Conservation (phyloP, 2,113 vertebrate species). For the Circaetus cinerascens region DNA sequence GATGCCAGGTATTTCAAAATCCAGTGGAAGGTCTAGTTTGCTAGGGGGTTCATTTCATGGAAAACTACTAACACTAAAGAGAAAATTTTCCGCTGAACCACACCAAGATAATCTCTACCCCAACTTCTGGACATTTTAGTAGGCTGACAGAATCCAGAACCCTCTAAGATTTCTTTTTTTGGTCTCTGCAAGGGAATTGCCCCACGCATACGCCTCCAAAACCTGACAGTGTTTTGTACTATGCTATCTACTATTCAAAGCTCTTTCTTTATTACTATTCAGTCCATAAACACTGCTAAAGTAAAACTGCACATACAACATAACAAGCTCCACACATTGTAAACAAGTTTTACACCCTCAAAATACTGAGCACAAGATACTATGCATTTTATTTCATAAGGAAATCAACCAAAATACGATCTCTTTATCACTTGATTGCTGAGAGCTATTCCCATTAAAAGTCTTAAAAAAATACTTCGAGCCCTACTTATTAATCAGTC, state of each 20-base stretch:
- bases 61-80: neutral
- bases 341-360: neutral
- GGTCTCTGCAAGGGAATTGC: neutral
- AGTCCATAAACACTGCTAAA: neutral
- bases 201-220: neutral
- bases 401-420: neutral
- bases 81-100: neutral
- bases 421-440: neutral
- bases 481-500: neutral
- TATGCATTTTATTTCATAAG: neutral
- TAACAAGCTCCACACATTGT: neutral
- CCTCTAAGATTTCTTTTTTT: neutral
- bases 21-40: neutral
- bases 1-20: neutral
- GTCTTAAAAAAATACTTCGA: neutral
- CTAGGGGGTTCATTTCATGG: neutral
- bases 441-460: neutral
- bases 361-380: neutral
- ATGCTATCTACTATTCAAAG: neutral
- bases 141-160: neutral
- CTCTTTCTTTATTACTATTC: neutral
- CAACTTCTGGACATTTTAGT: neutral
- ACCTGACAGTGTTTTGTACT: neutral
- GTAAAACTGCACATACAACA: neutral
- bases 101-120: neutral